Conservation (phyloP, 1,140 invertebrate species). For the Cepaea nemoralis region DNA sequence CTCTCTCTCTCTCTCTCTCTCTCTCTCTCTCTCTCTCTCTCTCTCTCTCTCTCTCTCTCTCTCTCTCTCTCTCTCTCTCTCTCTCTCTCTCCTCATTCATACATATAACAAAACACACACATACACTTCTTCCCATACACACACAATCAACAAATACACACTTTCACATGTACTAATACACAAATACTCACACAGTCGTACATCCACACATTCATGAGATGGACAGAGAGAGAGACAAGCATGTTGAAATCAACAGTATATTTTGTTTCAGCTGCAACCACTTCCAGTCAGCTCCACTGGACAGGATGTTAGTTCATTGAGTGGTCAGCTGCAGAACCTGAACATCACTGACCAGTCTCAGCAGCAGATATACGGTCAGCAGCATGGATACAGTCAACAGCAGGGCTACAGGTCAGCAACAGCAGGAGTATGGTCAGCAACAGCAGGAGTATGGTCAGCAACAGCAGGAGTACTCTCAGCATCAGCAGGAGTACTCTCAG, state of each 20-base stretch:
- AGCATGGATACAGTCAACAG: constrained; percentile 34
- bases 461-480: constrained; percentile 41
- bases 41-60: no score
- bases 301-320: constrained; percentile 15
- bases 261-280: neutral
- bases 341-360: constrained; percentile 2
- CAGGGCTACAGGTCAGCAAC: constrained; percentile 12
- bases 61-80: neutral
- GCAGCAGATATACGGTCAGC: constrained; percentile 34
- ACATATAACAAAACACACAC: no score
- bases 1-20: no score
- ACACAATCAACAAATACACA: no score
- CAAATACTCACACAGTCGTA: no score
- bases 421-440: neutral
- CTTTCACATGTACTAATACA: no score
- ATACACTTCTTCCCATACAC: no score
- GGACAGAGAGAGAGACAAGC: no score
- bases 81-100: no score
- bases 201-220: no score
- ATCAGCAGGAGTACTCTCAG: constrained; percentile 44
- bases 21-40: no score
- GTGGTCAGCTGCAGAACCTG: constrained; percentile 19
- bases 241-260: neutral
- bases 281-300: neutral
- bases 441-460: constrained; percentile 32